phyloP scores from a whole-genome alignment of 2,888 invertebrate species.

The Hirtodrosophila histrioides region DNA sequence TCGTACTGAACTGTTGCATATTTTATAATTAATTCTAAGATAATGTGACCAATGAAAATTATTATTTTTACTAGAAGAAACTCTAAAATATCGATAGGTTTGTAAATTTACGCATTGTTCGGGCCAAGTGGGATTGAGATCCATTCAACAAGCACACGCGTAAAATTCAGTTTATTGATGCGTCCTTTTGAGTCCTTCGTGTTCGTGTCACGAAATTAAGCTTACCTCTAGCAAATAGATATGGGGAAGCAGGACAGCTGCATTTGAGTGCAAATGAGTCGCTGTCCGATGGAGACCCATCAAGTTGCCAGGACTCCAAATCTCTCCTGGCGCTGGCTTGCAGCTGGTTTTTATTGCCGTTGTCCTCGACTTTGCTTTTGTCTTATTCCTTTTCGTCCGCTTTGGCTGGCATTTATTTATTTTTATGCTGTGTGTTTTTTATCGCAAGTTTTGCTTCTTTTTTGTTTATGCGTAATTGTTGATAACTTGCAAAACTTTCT shows the following conservation, averaged over 20 bases:
- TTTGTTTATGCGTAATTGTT: conserved; percentile 77
- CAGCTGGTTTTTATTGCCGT: conserved; percentile 75
- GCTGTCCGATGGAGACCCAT: conserved; percentile 30
- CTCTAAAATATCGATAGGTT: no score
- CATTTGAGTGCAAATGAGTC: conserved; percentile 65
- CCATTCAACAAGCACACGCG: no score
- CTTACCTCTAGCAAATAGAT: no score
- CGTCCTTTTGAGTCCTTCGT: no score
- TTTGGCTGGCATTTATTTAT: conserved; percentile 70
- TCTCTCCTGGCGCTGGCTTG: conserved; percentile 59
- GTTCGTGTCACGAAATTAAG: no score
- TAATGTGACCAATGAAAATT: no score
- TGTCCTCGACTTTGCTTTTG: conserved; percentile 39
- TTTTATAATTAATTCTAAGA: no score
- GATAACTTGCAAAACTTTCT: conserved; percentile 68
- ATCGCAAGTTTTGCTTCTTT: conserved; percentile 52
- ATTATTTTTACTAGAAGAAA: no score
- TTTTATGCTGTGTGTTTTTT: conserved; percentile 55
- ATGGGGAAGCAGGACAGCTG: conserved; percentile 37
- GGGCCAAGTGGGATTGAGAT: no score
- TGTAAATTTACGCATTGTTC: no score
- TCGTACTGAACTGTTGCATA: no score
- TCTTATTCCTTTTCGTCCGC: conserved; percentile 36
- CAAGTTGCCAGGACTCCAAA: conserved; percentile 38
- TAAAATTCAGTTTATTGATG: no score